Conservation (phyloP, 2,113 vertebrate genomes). For the Heliornis fulica region DNA sequence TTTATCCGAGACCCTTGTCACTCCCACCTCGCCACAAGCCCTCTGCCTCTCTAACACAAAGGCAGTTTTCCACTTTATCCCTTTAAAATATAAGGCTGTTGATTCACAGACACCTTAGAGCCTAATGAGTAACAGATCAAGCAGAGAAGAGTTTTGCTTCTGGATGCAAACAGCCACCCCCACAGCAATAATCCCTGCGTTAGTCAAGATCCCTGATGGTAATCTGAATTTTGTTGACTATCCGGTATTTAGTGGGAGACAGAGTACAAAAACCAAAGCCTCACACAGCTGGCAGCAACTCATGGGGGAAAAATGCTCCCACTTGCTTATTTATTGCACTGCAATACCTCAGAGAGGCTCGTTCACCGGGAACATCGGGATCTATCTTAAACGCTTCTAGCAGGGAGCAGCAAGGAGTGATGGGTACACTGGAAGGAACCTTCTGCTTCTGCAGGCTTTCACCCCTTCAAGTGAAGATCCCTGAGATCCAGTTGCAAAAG, state of each 20-base stretch:
- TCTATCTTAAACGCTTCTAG: neutral
- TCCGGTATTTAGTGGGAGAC: slow-evolving; percentile 22
- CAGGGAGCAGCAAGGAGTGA: neutral
- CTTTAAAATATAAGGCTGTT: neutral
- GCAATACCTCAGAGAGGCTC: neutral
- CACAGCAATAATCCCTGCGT: neutral
- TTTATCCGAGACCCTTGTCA: accelerated
- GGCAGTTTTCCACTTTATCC: neutral
- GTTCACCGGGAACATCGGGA: accelerated
- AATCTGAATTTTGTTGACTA: slow-evolving; percentile 43
- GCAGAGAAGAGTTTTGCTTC: neutral
- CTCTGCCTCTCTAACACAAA: neutral
- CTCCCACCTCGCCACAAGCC: neutral
- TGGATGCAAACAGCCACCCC: neutral
- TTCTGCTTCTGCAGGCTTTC: neutral
- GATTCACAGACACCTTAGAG: neutral
- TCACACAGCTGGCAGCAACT: slow-evolving; percentile 18
- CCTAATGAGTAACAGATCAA: neutral
- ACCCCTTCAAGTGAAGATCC: neutral
- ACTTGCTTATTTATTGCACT: neutral
- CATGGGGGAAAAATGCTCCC: neutral
- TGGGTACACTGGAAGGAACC: neutral
- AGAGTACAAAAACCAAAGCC: neutral
- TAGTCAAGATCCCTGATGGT: slow-evolving; percentile 7
- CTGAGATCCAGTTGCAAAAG: neutral